Evolutionary conservation across 37 sponge, comb jelly and placozoan species (phyloP).

Genomic region (Cliona cf. orientalis): DNA sequence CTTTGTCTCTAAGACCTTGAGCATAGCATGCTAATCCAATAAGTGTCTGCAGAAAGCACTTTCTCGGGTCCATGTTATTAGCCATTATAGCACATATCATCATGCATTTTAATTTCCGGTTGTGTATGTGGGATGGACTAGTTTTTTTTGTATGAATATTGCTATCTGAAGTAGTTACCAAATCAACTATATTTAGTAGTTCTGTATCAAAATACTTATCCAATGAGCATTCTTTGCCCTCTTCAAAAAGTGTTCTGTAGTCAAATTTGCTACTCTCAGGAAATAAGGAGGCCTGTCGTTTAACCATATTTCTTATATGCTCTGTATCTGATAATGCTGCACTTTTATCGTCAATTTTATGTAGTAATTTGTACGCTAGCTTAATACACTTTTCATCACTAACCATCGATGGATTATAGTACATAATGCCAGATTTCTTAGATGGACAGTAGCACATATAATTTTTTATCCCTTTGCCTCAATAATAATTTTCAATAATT

Average conservation of each 20-base stretch:
- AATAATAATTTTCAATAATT: no score
- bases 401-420: background rate
- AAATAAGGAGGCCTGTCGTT: background rate
- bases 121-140: background rate
- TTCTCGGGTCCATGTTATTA: background rate
- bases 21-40: constrained; percentile 2
- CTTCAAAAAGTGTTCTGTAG: background rate
- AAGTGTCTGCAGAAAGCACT: constrained; percentile 8
- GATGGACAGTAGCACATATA: background rate
- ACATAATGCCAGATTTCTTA: background rate
- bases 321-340: background rate
- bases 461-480: no score
- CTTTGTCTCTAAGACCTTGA: background rate
- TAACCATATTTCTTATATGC: background rate
- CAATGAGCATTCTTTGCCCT: background rate
- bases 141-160: background rate
- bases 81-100: background rate
- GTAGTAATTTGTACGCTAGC: background rate
- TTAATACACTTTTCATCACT: background rate
- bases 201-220: background rate
- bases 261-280: background rate
- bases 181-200: background rate
- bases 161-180: background rate
- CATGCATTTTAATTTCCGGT: background rate
- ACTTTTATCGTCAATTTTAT: background rate